Evolutionary conservation across 1,140 invertebrate genomes (phyloP).

Genomic region (Phenacoccus solenopsis): DNA sequence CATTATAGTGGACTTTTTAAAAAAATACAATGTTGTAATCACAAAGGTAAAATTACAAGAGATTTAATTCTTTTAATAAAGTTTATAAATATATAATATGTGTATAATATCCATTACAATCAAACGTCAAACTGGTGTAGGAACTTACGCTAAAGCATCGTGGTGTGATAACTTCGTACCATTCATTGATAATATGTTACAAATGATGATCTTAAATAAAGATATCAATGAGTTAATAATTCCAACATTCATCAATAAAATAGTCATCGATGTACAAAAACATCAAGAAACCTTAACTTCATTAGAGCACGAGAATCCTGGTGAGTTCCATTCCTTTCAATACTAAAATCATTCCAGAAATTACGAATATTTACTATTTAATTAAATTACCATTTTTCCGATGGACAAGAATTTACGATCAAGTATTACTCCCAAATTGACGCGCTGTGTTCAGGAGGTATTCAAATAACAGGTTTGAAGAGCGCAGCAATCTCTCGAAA

Average conservation of each 20-base stretch:
- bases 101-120: too few species aligned
- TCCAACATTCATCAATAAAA: not conserved
- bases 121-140: too few species aligned
- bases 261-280: not conserved
- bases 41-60: constrained; percentile 36
- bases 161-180: constrained; percentile 88
- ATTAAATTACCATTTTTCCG: not conserved
- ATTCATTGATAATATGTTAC: constrained; percentile 86
- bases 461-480: not conserved
- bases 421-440: not conserved
- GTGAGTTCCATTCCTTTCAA: not conserved
- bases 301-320: not conserved
- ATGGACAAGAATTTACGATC: not conserved
- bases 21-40: constrained; percentile 40
- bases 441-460: not conserved
- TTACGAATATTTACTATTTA: not conserved
- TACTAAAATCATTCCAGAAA: not conserved
- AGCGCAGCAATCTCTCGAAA: not conserved
- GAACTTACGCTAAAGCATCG: constrained; percentile 34
- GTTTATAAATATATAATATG: too few species aligned
- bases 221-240: not conserved
- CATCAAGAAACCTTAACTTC: not conserved
- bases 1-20: constrained; percentile 72
- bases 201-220: constrained; percentile 41
- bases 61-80: too few species aligned